Evolutionary conservation across 2,888 invertebrate species (phyloP), one percentile per base, ranked within the genome.

Genomic region (Embidobia sp.): DNA sequence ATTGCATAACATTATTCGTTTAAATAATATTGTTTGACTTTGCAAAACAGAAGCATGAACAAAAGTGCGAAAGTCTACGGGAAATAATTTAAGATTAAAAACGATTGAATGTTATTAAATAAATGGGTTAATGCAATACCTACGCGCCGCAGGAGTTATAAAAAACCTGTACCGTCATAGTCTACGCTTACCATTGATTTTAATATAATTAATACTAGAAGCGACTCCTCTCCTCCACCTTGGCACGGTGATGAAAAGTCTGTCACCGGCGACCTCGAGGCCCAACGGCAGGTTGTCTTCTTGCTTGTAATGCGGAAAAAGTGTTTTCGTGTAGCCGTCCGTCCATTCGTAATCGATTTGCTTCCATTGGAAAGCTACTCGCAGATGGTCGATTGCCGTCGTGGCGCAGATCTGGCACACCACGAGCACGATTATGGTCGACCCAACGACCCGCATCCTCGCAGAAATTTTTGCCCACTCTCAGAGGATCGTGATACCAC

Each of bases 201-300:
- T 92, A 81, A 95, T 92, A 88, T 94, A 95, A 84, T 93, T 93
- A 86, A 96, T 91, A 74, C 94, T 94, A 16, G 95, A 93, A 0
- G 95, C 94, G 15, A 95, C 94, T 6, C 96, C 96, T 13, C 90
- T 85, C 82, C 92, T 93, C 95, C 95, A 95, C 80, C 95, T 91
- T 0, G 95, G 95, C 53, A 95, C 91, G 0, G 95, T 94, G 10
- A 95, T 88, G 84, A 95, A 95, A 79, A 95, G 87, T 77, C 93
- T 91, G 78, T 94, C 92, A 37, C 91, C 91, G 80, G 92, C 93
- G 7, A 95, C 93, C 88, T 95, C 95, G 79, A 95, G 80, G 0
- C 95, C 95, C 85, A 95, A 92, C 0, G 95, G 95, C 16, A 95
- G 91, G 78, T 94, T 94, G 13, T 94, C 94, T 53, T 91, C 90